Base-by-base conservation (phyloP, 2,888 invertebrate species). In the Chalcis sispes region DNA sequence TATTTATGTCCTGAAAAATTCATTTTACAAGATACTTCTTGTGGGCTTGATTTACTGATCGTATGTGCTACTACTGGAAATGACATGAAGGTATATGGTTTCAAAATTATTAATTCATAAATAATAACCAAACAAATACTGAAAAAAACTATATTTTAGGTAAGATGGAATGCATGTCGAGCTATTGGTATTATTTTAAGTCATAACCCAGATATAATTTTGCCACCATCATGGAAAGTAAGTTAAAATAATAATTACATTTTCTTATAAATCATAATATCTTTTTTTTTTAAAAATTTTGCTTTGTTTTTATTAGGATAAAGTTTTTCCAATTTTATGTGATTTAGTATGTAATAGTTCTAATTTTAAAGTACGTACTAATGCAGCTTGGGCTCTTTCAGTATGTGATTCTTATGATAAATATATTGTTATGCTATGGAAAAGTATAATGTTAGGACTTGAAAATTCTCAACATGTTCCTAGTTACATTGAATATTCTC, bases 81-180 rank as follows among this genome's bases (percentile, higher is more conserved):
- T 64, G 94, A 93, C 86, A 95, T 96, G 92, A 97, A 97, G 90
- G 95, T 91, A 82, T 27, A 64, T 1, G 56, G 8, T 36, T 62
- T 71, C 40, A 52, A 23, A 18, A 36, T 48, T 23, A 8, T 65
- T 1, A 42, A 18, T 7, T 25, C 25, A 36, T 29, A 71, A 62
- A 7, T 0, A 10, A 58, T 32, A 42, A 62, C 1, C 20, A 29
- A 32, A 58, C 27, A 27, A 32, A 58, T 52, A 52, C 32, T 20
- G 8, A 36, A 58, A 58, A 46, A 59, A 42, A 20, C 46, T 72
- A 54, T 56, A 27, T 80, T 84, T 73, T 75, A 91, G 90, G 92
- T 96, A 46, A 92, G 96, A 67, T 97, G 97, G 97, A 97, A 97
- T 89, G 94, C 96, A 0, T 97, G 97, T 87, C 95, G 96, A 86